phyloP scores from a whole-genome alignment of 2,888 invertebrate species.

The Ochropleura leucogaster region DNA sequence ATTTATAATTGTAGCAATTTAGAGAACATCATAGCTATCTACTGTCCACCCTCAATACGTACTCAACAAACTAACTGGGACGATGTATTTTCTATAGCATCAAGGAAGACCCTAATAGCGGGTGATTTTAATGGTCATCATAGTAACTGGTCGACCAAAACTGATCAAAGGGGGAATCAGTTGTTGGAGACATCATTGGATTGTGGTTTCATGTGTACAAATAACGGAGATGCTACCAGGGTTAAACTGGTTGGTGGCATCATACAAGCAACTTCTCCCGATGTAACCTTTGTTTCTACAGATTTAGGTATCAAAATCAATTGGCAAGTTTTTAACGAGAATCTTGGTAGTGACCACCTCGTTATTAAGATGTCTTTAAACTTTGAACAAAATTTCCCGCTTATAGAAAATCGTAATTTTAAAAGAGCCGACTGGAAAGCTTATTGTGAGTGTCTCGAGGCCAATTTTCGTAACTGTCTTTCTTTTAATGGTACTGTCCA shows the following conservation, averaged over 20 bases:
- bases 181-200: background rate
- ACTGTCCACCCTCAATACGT: background rate
- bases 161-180: slow-evolving; percentile 1
- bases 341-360: background rate
- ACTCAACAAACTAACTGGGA: background rate
- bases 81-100: background rate
- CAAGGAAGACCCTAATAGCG: background rate
- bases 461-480: background rate
- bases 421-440: slow-evolving; percentile 6
- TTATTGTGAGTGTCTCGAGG: too few species aligned
- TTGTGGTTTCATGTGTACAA: background rate
- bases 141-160: background rate
- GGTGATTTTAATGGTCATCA: background rate
- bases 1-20: background rate
- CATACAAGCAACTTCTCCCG: background rate
- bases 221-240: background rate
- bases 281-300: background rate
- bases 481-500: background rate
- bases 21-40: slow-evolving; percentile 2
- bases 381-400: background rate
- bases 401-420: slow-evolving; percentile 8
- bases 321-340: background rate
- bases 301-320: background rate
- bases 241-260: background rate
- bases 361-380: slow-evolving; percentile 1